Evolutionary conservation across 2,797 vertebrate species (phyloP), one percentile per base, ranked within the genome.

Genomic region (Astyanax mexicanus): DNA sequence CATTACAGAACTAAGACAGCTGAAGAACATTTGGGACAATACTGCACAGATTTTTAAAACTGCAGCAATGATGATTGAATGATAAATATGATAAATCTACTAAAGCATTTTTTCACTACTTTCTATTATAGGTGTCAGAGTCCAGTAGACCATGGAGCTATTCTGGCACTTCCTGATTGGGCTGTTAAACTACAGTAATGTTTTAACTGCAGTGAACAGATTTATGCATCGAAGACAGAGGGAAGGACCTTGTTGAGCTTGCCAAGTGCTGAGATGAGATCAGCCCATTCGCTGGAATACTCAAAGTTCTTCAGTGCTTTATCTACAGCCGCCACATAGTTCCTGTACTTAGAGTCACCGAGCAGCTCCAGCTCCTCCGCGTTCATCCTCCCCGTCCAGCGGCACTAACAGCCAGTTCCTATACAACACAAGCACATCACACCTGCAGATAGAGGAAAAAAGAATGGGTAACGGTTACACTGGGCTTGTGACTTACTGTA

Each of bases 241-340:
- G 17, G 6, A 67, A 27, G 0, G 90, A 99, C 98, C 96, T 99
- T 99, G 91, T 98, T 99, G 80, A 99, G 95, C 81, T 99, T 99
- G 66, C 98, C 98, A 86, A 99, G 95, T 1, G 98, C 96, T 1
- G 98, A 99, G 89, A 99, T 99, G 83, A 99, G 93, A 89, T 99
- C 98, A 25, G 98, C 98, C 98, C 98, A 99, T 89, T 99, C 98
- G 71, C 98, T 99, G 84, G 97, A 99, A 89, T 99, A 99, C 89
- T 99, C 98, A 83, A 99, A 99, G 91, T 95, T 99, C 90, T 99
- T 99, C 67, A 99, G 92, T 32, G 97, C 98, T 91, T 99, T 99
- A 92, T 99, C 98, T 86, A 99, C 94, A 23, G 98, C 98, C 54
- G 97, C 96, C 88, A 97, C 96, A 92, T 99, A 99, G 91, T 98